A percentile compares a stretch with the other conserved stretches of the same genome.
Evolutionary conservation across 2,113 vertebrate species (phyloP).

Genomic region (Nothocercus nigrocapillus): DNA sequence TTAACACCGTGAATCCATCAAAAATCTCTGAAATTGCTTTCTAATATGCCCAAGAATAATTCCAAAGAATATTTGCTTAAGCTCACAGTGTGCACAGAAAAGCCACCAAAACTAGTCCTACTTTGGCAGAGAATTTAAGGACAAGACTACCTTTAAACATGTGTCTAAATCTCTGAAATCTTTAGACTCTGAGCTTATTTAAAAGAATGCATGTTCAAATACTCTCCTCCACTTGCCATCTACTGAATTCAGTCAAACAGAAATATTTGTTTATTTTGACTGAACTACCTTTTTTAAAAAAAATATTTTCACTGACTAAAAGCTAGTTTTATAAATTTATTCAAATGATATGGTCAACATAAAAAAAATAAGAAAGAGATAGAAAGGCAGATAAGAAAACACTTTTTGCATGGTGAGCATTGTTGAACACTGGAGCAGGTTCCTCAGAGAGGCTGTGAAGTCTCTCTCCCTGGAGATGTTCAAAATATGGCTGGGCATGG

Average conservation of each 20-base stretch:
- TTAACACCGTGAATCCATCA: constrained; percentile 34
- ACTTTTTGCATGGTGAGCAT: background rate
- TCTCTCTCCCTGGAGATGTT: background rate
- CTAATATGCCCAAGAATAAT: constrained; percentile 21
- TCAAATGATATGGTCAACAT: background rate
- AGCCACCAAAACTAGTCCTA: constrained; percentile 30
- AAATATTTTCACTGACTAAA: background rate
- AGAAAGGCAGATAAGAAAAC: background rate
- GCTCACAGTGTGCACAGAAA: background rate
- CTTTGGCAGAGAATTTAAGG: constrained; percentile 28
- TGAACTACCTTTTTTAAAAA: background rate
- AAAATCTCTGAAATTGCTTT: constrained; percentile 50
- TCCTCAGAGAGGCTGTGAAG: background rate
- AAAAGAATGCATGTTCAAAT: background rate
- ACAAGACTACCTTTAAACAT: background rate
- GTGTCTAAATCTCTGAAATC: background rate
- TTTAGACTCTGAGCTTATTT: background rate
- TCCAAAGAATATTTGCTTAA: constrained; percentile 37
- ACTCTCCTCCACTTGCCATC: background rate
- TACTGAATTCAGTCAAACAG: background rate
- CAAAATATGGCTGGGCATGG: background rate
- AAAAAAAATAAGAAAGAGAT: background rate
- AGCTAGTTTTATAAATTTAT: background rate
- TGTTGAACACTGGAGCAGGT: background rate
- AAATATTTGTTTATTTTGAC: background rate